These are phyloP conservation scores for Diplogasteroides magnus DNA, from an alignment of 1,140 invertebrate species.

Conservation along the genomic window DNA sequence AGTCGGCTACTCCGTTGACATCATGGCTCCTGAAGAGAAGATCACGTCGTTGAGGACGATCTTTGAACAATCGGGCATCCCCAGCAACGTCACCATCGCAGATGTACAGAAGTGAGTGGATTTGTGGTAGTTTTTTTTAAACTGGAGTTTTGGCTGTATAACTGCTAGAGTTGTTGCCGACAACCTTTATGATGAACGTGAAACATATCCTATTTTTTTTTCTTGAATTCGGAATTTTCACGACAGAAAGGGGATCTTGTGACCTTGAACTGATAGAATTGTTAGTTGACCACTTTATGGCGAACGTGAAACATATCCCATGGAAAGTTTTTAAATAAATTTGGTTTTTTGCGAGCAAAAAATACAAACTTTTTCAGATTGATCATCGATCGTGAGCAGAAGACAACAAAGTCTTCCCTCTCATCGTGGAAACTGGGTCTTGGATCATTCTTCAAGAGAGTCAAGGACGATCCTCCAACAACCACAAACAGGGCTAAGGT, in stretches of 20 bases:
- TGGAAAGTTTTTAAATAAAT: constrained; percentile 16
- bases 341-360: constrained; percentile 22
- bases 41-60: constrained; percentile 65
- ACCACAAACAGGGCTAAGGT: constrained; percentile 40
- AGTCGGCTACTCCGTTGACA: constrained; percentile 66
- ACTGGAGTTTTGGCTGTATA: too few relatives aligned
- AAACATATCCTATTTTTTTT: too few relatives aligned
- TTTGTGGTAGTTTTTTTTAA: too few relatives aligned
- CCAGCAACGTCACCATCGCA: constrained; percentile 67
- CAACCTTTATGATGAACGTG: too few relatives aligned
- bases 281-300: too few relatives aligned
- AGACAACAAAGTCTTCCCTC: constrained; percentile 22
- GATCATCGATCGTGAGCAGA: constrained; percentile 47
- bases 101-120: constrained; percentile 67
- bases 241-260: too few relatives aligned
- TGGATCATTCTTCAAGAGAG: constrained; percentile 44
- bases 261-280: too few relatives aligned
- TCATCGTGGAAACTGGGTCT: constrained; percentile 11
- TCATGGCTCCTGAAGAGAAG: constrained; percentile 67
- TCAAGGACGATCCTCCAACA: constrained; percentile 43
- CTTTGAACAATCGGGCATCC: constrained; percentile 64
- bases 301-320: too few relatives aligned
- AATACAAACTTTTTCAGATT: constrained; percentile 18
- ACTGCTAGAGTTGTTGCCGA: too few relatives aligned
- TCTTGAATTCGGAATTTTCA: too few relatives aligned